Evolutionary conservation across 2,113 vertebrate genomes (phyloP).

Genomic region (Patagioenas fasciata): DNA sequence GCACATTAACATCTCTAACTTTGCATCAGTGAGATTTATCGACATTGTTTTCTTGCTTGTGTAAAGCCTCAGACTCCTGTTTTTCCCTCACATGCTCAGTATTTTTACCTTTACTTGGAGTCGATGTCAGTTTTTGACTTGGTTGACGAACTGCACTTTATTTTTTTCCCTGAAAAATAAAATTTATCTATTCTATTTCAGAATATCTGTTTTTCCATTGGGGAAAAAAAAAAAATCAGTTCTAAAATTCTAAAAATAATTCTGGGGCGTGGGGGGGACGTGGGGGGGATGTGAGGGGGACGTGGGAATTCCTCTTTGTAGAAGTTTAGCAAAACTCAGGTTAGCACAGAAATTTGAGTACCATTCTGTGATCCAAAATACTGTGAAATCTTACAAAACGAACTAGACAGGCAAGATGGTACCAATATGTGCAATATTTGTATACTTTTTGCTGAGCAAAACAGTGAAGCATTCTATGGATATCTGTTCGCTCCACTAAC

Average conservation of each 20-base stretch:
- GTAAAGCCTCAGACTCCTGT: neutral
- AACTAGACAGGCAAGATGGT: neutral
- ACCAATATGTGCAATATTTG: neutral
- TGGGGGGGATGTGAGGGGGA: fast-evolving
- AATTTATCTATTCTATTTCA: neutral
- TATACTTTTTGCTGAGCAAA: neutral
- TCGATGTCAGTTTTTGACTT: neutral
- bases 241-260: neutral
- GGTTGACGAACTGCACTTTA: neutral
- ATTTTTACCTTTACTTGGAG: neutral
- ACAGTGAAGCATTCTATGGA: neutral
- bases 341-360: neutral
- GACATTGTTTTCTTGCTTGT: neutral
- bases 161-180: neutral
- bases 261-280: fast-evolving
- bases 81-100: neutral
- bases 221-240: neutral
- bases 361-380: neutral
- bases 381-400: neutral
- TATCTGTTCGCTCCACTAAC: neutral
- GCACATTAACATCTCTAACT: neutral
- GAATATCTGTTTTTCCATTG: neutral
- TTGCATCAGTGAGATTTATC: neutral
- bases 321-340: neutral
- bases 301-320: neutral